These are phyloP conservation scores for Trematomus bernacchii DNA, from an alignment of 2,797 vertebrate genomes.

Conservation along the genomic window DNA sequence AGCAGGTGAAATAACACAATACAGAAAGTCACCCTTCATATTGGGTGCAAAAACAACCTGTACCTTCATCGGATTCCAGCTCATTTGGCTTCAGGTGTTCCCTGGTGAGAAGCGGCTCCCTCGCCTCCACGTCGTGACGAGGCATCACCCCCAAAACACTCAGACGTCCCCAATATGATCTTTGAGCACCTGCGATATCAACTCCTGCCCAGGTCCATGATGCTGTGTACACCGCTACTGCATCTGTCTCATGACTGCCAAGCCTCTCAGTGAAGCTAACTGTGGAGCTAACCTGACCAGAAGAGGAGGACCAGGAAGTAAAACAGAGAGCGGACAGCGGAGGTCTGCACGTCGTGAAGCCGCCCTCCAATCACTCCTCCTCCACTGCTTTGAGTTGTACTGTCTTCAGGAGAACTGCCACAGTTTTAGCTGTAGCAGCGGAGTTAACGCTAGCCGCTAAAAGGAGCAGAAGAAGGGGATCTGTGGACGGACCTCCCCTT, in stretches of 20 bases:
- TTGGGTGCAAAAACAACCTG: neutral
- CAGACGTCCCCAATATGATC: slow-evolving; percentile 1
- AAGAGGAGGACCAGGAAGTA: slow-evolving; percentile 77
- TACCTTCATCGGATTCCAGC: slow-evolving; percentile 75
- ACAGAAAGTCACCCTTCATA: too few species aligned
- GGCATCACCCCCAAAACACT: slow-evolving; percentile 43
- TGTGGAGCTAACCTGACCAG: slow-evolving; percentile 53
- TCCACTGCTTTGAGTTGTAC: neutral
- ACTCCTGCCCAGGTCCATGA: neutral
- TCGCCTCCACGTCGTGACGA: slow-evolving; percentile 61
- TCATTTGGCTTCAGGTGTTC: slow-evolving; percentile 4
- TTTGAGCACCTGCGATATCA: neutral
- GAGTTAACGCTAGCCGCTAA: slow-evolving; percentile 25
- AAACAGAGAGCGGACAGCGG: slow-evolving; percentile 44
- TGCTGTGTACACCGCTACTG: neutral
- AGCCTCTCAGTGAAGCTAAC: slow-evolving; percentile 30
- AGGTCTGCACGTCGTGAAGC: slow-evolving; percentile 15
- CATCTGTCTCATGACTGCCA: slow-evolving; percentile 36
- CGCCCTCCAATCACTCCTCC: slow-evolving; percentile 6
- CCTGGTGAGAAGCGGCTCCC: slow-evolving; percentile 71
- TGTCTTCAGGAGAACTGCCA: neutral
- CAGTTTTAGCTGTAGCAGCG: slow-evolving; percentile 15
- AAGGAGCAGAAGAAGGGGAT: slow-evolving; percentile 17
- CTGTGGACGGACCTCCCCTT: slow-evolving; percentile 53
- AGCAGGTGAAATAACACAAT: too few species aligned